Evolutionary conservation across 2,113 vertebrate genomes (phyloP).

Genomic region (Oncorhynchus keta): DNA sequence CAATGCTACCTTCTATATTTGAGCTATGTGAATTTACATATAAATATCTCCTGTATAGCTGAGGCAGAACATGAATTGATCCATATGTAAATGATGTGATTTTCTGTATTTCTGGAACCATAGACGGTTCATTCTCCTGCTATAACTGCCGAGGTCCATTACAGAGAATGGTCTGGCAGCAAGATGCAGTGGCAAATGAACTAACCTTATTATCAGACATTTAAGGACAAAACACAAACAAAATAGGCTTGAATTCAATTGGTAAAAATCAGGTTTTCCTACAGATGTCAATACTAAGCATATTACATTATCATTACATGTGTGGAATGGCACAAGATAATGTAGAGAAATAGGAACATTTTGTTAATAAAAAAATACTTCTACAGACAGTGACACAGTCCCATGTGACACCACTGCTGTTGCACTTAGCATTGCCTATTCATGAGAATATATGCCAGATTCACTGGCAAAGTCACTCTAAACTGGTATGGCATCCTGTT

Average conservation of each 20-base stretch:
- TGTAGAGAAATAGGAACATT: not conserved
- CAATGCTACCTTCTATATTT: not conserved
- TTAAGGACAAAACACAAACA: not conserved
- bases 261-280: not conserved
- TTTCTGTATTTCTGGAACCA: slow-evolving; percentile 26
- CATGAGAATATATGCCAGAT: not conserved
- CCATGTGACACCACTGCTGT: not conserved
- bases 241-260: not conserved
- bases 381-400: not conserved
- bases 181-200: not conserved
- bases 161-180: slow-evolving; percentile 11
- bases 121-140: slow-evolving; percentile 11
- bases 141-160: slow-evolving; percentile 34
- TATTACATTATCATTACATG: not conserved
- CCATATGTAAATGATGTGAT: slow-evolving; percentile 1
- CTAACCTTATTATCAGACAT: not conserved
- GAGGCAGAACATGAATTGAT: not conserved
- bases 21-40: not conserved
- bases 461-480: not conserved
- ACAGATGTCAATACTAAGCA: not conserved
- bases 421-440: not conserved
- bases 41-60: not conserved
- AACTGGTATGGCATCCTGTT: not conserved
- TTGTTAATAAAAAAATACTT: not conserved
- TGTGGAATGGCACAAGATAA: not conserved